phyloP scores from a whole-genome alignment of 2,113 vertebrate genomes.

The Spheniscus mendiculus region DNA sequence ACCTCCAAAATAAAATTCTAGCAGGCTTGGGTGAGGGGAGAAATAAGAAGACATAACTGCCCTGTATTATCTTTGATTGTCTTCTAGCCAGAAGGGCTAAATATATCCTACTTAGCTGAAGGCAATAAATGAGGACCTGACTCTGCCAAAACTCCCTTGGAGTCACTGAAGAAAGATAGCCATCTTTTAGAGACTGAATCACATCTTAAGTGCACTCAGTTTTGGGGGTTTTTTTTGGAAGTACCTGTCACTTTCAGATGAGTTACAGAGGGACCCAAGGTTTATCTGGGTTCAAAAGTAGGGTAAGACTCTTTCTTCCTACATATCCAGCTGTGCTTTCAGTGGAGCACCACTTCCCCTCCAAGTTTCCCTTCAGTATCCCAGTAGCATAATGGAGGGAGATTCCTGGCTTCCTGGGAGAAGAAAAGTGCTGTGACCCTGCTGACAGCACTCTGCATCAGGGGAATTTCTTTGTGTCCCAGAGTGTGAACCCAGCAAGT shows the following conservation, averaged over 20 bases:
- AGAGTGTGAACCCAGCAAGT: rapidly evolving
- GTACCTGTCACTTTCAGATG: neutral
- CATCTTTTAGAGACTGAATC: neutral
- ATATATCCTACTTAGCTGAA: neutral
- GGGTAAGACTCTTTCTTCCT: neutral
- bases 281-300: neutral
- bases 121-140: neutral
- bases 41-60: neutral
- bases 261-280: neutral
- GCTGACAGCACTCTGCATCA: neutral
- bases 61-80: neutral
- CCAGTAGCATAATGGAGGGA: neutral
- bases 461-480: neutral
- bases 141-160: neutral
- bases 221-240: rapidly evolving
- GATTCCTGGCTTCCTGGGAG: neutral
- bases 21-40: neutral
- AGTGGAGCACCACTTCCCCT: neutral
- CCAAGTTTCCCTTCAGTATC: neutral
- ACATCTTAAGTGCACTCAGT: neutral
- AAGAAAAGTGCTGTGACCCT: neutral
- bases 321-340: neutral
- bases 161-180: neutral
- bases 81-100: neutral
- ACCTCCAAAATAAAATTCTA: neutral